Percentiles rank a stretch among this genome's conserved stretches.
Evolutionary conservation across 2,113 vertebrate genomes (phyloP).

Genomic region (Erpornis zantholeuca): DNA sequence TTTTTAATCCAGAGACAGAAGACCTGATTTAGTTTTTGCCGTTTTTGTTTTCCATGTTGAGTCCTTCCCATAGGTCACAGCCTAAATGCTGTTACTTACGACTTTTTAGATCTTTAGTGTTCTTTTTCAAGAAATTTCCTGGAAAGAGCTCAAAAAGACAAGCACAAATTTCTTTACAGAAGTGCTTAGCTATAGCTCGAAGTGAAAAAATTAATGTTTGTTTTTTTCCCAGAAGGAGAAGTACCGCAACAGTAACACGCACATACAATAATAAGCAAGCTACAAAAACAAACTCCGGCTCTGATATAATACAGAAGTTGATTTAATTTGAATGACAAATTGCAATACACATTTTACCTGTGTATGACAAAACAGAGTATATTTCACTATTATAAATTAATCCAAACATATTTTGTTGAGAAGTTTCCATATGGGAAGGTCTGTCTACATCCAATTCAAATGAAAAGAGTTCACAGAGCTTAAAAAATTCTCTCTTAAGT

Average conservation of each 20-base stretch:
- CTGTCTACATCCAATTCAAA: background rate
- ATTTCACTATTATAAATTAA: background rate
- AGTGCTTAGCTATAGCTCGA: background rate
- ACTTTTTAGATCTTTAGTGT: background rate
- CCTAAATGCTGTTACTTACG: background rate
- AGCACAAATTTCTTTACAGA: background rate
- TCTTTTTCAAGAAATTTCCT: background rate
- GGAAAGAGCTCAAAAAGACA: background rate
- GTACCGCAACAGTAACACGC: background rate
- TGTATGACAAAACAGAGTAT: background rate
- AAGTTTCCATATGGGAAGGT: background rate
- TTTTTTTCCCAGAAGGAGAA: background rate
- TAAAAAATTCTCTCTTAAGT: background rate
- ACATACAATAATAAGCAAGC: background rate
- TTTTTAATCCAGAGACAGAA: background rate
- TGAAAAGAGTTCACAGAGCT: background rate
- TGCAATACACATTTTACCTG: background rate
- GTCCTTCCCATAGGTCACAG: background rate
- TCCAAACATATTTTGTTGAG: background rate
- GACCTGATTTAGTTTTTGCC: background rate
- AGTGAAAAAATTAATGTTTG: background rate
- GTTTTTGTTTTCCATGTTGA: background rate
- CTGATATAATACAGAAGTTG: background rate
- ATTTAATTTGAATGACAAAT: background rate
- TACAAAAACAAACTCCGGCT: background rate